phyloP scores from a whole-genome alignment of 2,113 vertebrate genomes.

The Rissa tridactyla region DNA sequence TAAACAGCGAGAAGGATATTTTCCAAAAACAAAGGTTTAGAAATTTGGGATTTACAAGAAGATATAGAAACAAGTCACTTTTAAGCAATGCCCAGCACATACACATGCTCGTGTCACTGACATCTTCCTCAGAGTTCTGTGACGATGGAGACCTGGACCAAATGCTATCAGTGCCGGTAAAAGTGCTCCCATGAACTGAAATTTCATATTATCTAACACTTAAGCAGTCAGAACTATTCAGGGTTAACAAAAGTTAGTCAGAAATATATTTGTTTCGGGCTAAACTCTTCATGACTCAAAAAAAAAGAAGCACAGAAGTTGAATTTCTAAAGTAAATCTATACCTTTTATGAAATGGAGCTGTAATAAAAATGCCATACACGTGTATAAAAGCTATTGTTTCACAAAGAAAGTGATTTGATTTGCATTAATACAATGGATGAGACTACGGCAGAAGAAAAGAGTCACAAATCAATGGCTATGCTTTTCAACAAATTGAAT shows the following conservation, averaged over 20 bases:
- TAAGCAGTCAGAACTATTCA: background rate
- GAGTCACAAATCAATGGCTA: conserved; percentile 34
- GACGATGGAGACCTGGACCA: background rate
- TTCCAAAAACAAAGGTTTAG: background rate
- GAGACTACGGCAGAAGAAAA: background rate
- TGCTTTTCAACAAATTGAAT: conserved; percentile 51
- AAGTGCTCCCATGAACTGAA: background rate
- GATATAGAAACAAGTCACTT: background rate
- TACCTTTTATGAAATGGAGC: background rate
- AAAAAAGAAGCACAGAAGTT: background rate
- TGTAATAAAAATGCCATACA: background rate
- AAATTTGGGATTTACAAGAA: background rate
- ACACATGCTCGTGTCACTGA: background rate
- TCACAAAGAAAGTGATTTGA: conserved; percentile 12
- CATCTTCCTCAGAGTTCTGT: background rate
- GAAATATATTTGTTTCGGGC: background rate
- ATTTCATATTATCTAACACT: background rate
- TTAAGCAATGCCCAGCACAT: background rate
- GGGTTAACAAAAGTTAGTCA: background rate
- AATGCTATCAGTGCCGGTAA: background rate
- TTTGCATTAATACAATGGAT: conserved; percentile 35
- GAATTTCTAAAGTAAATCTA: background rate
- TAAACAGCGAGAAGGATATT: background rate
- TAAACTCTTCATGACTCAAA: background rate
- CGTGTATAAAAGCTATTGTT: background rate